Evolutionary conservation across 2,113 vertebrate genomes (phyloP), one percentile per base, ranked within the genome.

Genomic region (Castor canadensis): DNA sequence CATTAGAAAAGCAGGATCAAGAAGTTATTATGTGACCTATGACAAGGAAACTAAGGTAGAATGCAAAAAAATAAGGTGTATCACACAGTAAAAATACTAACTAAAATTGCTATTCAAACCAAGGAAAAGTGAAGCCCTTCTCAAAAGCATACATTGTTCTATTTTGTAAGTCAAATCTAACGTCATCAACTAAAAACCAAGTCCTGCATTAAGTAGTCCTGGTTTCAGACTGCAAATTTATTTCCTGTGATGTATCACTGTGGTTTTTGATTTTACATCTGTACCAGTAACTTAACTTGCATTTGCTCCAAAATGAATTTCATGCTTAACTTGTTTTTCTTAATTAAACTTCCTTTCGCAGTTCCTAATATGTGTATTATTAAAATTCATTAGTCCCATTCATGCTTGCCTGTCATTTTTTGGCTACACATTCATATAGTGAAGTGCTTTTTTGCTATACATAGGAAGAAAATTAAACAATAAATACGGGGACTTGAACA

Each of bases 341-440:
- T 98, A 98, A 98, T 99, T 98, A 98, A 98, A 98, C 98, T 98
- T 98, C 95, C 97, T 98, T 98, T 98, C 97, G 89, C 96, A 95
- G 85, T 93, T 97, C 96, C 96, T 98, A 98, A 97, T 98, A 97
- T 81, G 97, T 98, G 88, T 96, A 97, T 97, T 98, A 98, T 98
- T 98, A 98, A 98, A 98, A 98, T 97, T 98, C 97, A 97, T 98
- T 98, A 98, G 98, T 97, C 97, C 98, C 96, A 97, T 98, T 98
- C 98, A 98, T 11, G 90, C 96, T 97, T 96, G 97, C 97, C 97
- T 98, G 93, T 97, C 97, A 97, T 67, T 97, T 98, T 58, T 96
- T 96, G 97, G 96, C 96, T 98, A 92, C 96, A 93, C 47, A 96
- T 96, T 96, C 98, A 84, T 93, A 92, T 97, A 96, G 72, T 91